Percentiles rank a stretch among this genome's conserved stretches.
phyloP scores from a whole-genome alignment of 2,888 invertebrate genomes.

The Morpho deidamia region DNA sequence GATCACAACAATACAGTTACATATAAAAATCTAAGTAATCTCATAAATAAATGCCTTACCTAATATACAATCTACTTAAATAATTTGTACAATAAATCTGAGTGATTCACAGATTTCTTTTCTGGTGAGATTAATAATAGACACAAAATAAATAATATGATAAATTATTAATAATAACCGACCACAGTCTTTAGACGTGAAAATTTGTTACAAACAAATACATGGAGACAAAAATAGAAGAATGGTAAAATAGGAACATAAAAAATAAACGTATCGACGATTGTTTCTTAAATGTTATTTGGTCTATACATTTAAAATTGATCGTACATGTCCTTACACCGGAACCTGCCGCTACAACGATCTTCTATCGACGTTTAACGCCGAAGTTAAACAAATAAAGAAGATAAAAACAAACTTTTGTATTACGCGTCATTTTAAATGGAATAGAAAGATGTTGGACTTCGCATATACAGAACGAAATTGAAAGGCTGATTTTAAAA shows the following conservation, averaged over 20 bases:
- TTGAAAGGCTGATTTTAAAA: too few relatives aligned
- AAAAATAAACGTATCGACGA: constrained; percentile 33
- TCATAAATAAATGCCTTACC: constrained; percentile 71
- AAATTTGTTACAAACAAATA: constrained; percentile 55
- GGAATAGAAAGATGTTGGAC: too few relatives aligned
- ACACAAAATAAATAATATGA: constrained; percentile 69
- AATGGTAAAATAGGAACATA: constrained; percentile 70
- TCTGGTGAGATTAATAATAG: constrained; percentile 58
- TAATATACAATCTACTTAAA: constrained; percentile 58
- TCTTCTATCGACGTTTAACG: not conserved
- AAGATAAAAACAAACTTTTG: too few relatives aligned
- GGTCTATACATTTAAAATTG: constrained; percentile 45
- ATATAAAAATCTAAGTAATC: constrained; percentile 67
- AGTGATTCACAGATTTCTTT: constrained; percentile 45
- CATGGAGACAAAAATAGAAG: constrained; percentile 45
- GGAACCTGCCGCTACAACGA: not conserved
- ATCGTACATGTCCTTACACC: constrained; percentile 30
- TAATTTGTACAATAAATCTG: constrained; percentile 75
- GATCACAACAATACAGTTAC: constrained; percentile 70
- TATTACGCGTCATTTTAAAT: too few relatives aligned
- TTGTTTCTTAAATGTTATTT: constrained; percentile 40
- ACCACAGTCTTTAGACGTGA: constrained; percentile 69
- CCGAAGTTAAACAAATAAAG: not conserved
- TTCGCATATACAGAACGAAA: too few relatives aligned
- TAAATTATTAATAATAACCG: constrained; percentile 62